Evolutionary conservation across 2,888 invertebrate species (phyloP).

Genomic region (Adelognathus sp.): DNA sequence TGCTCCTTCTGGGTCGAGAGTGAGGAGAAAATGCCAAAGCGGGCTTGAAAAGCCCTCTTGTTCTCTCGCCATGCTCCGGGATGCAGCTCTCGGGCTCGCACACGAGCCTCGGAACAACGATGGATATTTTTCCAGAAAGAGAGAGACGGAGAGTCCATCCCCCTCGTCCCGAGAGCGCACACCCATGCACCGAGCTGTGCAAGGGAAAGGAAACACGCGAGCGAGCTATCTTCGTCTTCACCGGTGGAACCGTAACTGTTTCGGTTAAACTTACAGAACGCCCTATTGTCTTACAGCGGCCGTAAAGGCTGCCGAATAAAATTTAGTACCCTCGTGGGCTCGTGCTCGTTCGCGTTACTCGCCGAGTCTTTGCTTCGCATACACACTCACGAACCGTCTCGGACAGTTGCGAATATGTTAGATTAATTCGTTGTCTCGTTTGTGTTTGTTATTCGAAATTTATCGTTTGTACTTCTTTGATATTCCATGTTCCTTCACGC

Average conservation of each 20-base stretch:
- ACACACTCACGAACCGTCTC: background rate
- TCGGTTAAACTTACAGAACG: constrained; percentile 71
- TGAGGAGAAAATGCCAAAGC: constrained; percentile 34
- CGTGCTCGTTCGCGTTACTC: constrained; percentile 37
- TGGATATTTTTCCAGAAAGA: constrained; percentile 29
- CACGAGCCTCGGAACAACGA: constrained; percentile 13
- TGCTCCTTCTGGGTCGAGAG: constrained; percentile 55
- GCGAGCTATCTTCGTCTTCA: constrained; percentile 41
- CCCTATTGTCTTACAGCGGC: constrained; percentile 76
- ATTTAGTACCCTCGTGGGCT: constrained; percentile 61
- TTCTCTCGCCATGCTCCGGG: background rate
- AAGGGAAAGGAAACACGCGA: constrained; percentile 31
- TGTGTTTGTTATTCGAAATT: background rate
- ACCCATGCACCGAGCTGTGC: constrained; percentile 2
- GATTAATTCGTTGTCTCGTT: constrained; percentile 4
- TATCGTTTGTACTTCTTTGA: background rate
- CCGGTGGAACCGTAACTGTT: constrained; percentile 64
- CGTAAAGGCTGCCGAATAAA: constrained; percentile 73
- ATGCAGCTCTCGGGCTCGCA: constrained; percentile 24
- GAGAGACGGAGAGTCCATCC: too few relatives aligned
- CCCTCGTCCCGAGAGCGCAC: constrained; percentile 7
- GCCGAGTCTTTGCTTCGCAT: constrained; percentile 37
- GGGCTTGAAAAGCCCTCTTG: constrained; percentile 18
- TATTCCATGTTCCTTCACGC: background rate
- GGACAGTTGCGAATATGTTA: background rate